Evolutionary conservation across 2,113 vertebrate species (phyloP).

Genomic region (Leptobrachium ailaonicum): DNA sequence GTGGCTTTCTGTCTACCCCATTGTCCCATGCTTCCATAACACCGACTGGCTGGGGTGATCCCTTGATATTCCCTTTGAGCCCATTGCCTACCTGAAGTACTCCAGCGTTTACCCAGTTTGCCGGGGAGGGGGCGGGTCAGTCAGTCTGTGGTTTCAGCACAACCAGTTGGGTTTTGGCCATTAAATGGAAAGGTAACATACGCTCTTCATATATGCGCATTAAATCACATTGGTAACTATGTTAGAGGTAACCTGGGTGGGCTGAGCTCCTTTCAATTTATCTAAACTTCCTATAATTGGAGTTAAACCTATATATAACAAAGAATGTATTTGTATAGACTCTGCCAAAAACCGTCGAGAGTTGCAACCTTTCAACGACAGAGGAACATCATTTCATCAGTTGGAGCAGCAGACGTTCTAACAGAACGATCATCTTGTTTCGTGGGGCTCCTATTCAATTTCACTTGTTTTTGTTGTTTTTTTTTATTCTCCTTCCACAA

Average conservation of each 20-base stretch:
- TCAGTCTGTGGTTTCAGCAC: no score
- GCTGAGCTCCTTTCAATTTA: neutral
- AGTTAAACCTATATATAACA: neutral
- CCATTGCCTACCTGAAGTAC: no score
- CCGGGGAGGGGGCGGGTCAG: no score
- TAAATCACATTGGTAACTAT: no score
- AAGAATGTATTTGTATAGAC: neutral
- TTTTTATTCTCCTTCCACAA: slow-evolving; percentile 52
- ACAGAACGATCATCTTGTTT: neutral
- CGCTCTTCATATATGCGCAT: no score
- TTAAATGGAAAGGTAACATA: no score
- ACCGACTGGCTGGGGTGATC: no score
- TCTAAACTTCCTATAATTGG: neutral
- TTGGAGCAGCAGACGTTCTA: neutral
- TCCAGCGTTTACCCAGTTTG: no score
- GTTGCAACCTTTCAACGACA: neutral
- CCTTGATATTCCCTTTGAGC: no score
- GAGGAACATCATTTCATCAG: neutral
- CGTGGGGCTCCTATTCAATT: slow-evolving; percentile 7
- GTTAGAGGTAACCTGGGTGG: neutral
- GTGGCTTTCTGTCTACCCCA: no score
- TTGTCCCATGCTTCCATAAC: no score
- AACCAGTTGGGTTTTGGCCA: no score
- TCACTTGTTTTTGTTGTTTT: neutral
- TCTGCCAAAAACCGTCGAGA: neutral